Evolutionary conservation across 2,888 invertebrate species (phyloP).

Genomic region (Nomada hirtipes): DNA sequence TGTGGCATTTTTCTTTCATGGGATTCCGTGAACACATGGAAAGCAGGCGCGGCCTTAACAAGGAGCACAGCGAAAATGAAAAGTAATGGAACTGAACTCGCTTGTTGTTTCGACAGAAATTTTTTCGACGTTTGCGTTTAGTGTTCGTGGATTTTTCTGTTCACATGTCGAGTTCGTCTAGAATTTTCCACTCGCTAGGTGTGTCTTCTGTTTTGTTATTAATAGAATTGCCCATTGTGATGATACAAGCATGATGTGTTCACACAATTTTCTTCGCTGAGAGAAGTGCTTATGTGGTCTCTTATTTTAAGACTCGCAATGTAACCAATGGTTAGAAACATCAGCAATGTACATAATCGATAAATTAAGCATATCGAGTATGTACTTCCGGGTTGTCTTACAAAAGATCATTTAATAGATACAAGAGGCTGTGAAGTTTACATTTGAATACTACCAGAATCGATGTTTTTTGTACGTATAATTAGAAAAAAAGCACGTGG

Average conservation of each 20-base stretch:
- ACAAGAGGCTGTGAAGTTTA: not conserved
- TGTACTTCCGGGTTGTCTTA: not conserved
- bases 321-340: not conserved
- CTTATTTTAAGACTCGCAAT: slow-evolving; percentile 13
- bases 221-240: not conserved
- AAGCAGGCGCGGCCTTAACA: slow-evolving; percentile 1
- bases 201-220: slow-evolving; percentile 8
- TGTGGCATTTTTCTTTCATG: slow-evolving; percentile 1
- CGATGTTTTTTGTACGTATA: too few species aligned
- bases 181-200: not conserved
- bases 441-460: too few species aligned
- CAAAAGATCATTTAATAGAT: not conserved
- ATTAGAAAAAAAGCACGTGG: too few species aligned
- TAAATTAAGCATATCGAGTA: not conserved
- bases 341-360: not conserved
- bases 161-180: not conserved
- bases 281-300: not conserved
- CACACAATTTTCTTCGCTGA: slow-evolving; percentile 16
- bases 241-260: not conserved
- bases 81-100: slow-evolving; percentile 1
- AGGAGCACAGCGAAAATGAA: not conserved
- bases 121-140: not conserved
- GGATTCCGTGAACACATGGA: slow-evolving; percentile 17
- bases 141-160: not conserved
- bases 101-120: slow-evolving; percentile 6